These are phyloP conservation scores for Discoglossus pictus DNA, from an alignment of 2,797 vertebrate genomes.

Conservation along the genomic window DNA sequence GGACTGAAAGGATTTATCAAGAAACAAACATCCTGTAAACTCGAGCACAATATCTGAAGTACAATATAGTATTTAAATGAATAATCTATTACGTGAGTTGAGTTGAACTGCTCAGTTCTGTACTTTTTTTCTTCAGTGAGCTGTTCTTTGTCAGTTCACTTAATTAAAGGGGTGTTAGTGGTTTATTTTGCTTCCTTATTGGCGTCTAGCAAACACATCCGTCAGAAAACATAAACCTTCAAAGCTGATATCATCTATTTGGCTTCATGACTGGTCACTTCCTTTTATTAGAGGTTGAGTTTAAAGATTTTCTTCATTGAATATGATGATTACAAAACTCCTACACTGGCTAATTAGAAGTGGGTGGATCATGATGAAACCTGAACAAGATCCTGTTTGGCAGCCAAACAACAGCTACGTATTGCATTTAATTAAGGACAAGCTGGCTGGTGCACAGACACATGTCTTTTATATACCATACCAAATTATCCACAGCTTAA, in stretches of 20 bases:
- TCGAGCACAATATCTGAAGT: too few species aligned
- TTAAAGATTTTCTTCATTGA: slow-evolving; percentile 23
- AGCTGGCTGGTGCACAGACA: slow-evolving; percentile 14
- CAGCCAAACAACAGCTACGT: slow-evolving; percentile 24
- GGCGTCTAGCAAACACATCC: too few species aligned
- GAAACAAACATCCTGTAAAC: too few species aligned
- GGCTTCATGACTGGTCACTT: slow-evolving; percentile 33
- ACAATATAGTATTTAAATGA: too few species aligned
- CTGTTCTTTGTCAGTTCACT: too few species aligned
- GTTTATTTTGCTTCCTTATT: too few species aligned
- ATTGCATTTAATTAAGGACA: slow-evolving; percentile 17
- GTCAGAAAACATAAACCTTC: slow-evolving; percentile 7
- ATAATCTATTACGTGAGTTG: too few species aligned
- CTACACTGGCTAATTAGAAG: slow-evolving; percentile 37
- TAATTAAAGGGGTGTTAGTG: too few species aligned
- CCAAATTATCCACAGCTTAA: too few species aligned
- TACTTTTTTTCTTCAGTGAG: too few species aligned
- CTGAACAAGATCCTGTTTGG: slow-evolving; percentile 41
- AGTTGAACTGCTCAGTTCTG: too few species aligned
- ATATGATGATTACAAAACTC: slow-evolving; percentile 30
- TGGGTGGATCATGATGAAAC: slow-evolving; percentile 20
- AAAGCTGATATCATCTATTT: slow-evolving; percentile 10
- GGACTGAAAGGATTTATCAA: too few species aligned
- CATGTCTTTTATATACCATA: not conserved
- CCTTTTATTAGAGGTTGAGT: slow-evolving; percentile 34